These are phyloP conservation scores for Gymnogyps californianus DNA, from an alignment of 2,113 vertebrate species.

Conservation along the genomic window DNA sequence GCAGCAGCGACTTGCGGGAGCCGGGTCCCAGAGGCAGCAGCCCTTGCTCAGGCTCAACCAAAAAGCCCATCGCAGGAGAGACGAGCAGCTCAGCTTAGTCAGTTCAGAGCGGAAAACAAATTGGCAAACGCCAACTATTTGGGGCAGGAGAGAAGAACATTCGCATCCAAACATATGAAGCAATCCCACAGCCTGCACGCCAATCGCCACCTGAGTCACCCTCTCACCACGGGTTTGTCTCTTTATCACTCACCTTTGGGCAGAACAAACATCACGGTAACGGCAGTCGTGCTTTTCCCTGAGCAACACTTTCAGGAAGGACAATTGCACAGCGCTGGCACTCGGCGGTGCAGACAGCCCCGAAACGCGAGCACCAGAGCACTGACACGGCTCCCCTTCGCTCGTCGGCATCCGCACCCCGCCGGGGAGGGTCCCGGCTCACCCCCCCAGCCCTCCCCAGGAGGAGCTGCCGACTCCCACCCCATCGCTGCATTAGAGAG, in stretches of 20 bases:
- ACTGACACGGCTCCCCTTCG: neutral
- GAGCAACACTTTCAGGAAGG: neutral
- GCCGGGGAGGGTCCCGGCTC: neutral
- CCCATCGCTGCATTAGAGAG: neutral
- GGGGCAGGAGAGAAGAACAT: neutral
- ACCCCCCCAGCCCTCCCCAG: neutral
- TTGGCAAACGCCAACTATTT: neutral
- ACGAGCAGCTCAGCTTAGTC: fast-evolving
- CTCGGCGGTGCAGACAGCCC: neutral
- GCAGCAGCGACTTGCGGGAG: fast-evolving
- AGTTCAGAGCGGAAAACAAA: neutral
- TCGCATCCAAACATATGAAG: neutral
- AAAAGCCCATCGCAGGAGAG: neutral
- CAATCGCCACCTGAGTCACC: neutral
- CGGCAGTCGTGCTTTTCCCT: neutral
- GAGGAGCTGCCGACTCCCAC: neutral
- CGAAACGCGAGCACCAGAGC: neutral
- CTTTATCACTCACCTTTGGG: neutral
- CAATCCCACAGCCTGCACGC: neutral
- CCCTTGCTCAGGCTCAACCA: neutral
- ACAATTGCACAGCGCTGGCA: fast-evolving
- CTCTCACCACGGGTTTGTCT: neutral
- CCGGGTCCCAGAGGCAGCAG: neutral
- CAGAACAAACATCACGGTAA: neutral
- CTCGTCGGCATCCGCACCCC: fast-evolving